A percentile compares a stretch with the other conserved stretches of the same genome.
Conservation (phyloP, 2,113 vertebrate genomes). For the Chaenogobius annularis region DNA sequence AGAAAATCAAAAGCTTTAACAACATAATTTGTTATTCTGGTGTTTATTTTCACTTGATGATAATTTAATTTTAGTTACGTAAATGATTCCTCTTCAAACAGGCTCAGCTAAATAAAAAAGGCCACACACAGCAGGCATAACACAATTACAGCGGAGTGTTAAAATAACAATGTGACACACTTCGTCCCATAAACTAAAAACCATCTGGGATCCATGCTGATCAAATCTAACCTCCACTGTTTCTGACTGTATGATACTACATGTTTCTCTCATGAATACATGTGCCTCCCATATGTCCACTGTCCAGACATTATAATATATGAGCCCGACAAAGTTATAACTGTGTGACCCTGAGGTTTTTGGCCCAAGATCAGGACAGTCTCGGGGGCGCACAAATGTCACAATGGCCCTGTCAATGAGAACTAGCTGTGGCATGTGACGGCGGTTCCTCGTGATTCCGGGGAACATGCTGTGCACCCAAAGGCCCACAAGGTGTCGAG, state of each 20-base stretch:
- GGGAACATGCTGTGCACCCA: conserved; percentile 7
- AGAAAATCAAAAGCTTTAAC: background rate
- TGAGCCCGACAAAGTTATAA: conserved; percentile 36
- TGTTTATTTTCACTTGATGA: background rate
- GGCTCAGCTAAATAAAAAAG: background rate
- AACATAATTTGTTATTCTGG: background rate
- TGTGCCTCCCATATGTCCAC: background rate
- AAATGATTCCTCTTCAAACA: conserved; percentile 6
- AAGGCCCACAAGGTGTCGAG: conserved; percentile 14
- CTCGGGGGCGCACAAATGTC: conserved; percentile 43
- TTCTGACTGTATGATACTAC: background rate
- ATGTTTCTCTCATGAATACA: background rate
- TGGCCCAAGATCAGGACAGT: conserved; percentile 36
- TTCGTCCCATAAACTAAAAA: conserved; percentile 6
- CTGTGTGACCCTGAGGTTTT: conserved; percentile 26
- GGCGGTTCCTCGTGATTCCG: conserved; percentile 25
- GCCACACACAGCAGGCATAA: background rate
- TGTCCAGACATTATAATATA: background rate
- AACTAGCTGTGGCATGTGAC: conserved; percentile 33
- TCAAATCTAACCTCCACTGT: conserved; percentile 25
- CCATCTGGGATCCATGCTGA: conserved; percentile 20
- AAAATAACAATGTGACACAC: conserved; percentile 17
- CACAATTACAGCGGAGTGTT: conserved; percentile 1
- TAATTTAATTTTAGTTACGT: background rate
- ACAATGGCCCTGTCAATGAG: conserved; percentile 44